Base-by-base conservation (phyloP, 2,888 invertebrate genomes). In the Oscheius myriophilus region DNA sequence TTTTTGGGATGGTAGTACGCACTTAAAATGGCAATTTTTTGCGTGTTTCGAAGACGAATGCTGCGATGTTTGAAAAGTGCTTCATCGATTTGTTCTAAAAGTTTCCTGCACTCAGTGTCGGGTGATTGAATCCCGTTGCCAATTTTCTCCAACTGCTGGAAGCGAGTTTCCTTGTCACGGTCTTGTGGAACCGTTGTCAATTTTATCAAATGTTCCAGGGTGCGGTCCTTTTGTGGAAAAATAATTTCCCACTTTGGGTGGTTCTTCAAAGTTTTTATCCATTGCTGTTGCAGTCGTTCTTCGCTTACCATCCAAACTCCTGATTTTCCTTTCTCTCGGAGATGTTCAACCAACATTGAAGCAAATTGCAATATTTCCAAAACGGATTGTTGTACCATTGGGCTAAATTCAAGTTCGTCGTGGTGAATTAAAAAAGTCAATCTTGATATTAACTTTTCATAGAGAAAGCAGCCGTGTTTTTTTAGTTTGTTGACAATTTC, bases 21-120 rank as follows among this genome's bases (percentile, higher is more conserved):
- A 9, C 33, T 25, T 9, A 65, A 16, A 1, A 65, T 65, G 23
- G 65, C 65, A 26, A 65, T 57, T 49, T 57, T 66, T 66, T 66
- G 66, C 16, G 66, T 57, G 18, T 66, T 57, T 41, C 66, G 57
- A 6, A 66, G 66, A 16, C 9, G 33, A 39, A 43, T 16, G 12
- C 45, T 45, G 6, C 57, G 18, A 1, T 41, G 42, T 12, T 26
- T 14, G 26, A 4, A 26, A n/a, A 66, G 9, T 39, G 33, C 46
- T 9, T 26, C 3, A 57, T 57, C 52, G 23, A 66, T 57, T 39
- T 41, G 25, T 9, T 45, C 58, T 11, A 58, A 11, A 18, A 58
- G 6, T 57, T 57, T 16, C 1, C 43, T 39, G 23, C 12, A 18
- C 33, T 21, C 42, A 39, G 9, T 25, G 26, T 18, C 14, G 43